Base-by-base conservation (phyloP, 2,797 vertebrate genomes). In the Sebastes oblongus region DNA sequence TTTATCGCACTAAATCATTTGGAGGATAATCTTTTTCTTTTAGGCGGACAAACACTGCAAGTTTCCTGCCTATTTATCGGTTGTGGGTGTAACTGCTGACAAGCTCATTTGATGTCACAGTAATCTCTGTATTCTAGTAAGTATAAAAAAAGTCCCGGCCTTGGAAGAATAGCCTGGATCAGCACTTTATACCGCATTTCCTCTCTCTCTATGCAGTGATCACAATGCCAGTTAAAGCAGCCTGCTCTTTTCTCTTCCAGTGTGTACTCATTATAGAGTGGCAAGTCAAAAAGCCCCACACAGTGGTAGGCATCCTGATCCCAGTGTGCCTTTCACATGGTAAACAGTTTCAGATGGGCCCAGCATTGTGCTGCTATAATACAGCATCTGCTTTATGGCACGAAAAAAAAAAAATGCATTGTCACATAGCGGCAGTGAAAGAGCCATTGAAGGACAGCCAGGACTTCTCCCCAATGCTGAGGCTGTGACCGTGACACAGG, bases 361-460 rank as follows among this genome's bases (percentile, higher is more conserved):
- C 77, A 30, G 88, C 32, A 94, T 93, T 96, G 95, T 95, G 91
- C 85, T 36, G 76, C 85, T 59, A 90, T 90, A 92, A 95, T 91
- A 92, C 91, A 94, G 95, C 91, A 91, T 96, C 94, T 95, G 94
- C 94, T 95, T 96, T 94, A 95, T 59, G 72, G 94, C 83, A 95
- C 80, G 90, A 91, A 91, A 91, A 94, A 46, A 24, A 24, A 24
- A 46, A 95, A 95, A 91, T 91, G 93, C 91, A 93, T 95, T 94
- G 95, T 95, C 89, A 94, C 89, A 78, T 69, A 84, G 91, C 73
- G 76, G 91, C 94, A 90, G 91, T 92, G 92, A 95, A 92, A 92
- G 83, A 88, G 86, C 90, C 89, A 93, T 92, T 92, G 93, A 94
- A 86, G 86, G 77, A 74, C 85, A 42, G 83, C 89, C 90, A 89